phyloP scores from a whole-genome alignment of 2,888 invertebrate genomes.

The Perizoma affinitatum region DNA sequence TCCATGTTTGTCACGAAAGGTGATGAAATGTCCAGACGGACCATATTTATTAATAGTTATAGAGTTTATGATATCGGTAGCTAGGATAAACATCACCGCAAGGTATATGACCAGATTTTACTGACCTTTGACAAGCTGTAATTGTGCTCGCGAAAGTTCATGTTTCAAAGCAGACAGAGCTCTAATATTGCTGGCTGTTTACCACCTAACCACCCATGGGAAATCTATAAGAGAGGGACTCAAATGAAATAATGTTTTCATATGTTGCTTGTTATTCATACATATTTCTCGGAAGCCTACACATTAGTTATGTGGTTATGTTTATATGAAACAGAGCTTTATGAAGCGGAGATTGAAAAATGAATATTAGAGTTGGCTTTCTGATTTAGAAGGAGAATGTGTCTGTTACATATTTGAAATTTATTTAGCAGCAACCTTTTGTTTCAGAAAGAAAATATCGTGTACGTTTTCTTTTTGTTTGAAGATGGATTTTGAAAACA shows the following conservation, averaged over 20 bases:
- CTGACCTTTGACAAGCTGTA: constrained; percentile 29
- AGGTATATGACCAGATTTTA: constrained; percentile 32
- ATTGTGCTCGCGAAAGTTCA: constrained; percentile 14
- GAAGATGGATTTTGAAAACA: too few species aligned
- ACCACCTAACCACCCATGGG: constrained; percentile 44
- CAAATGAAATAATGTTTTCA: constrained; percentile 53
- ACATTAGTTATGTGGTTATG: constrained; percentile 28
- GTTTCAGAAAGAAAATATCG: too few species aligned
- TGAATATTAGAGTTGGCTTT: constrained; percentile 17
- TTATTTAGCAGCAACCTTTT: too few species aligned
- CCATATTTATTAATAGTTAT: constrained; percentile 39
- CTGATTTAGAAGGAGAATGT: background rate
- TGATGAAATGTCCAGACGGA: constrained; percentile 23
- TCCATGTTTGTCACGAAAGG: constrained; percentile 21
- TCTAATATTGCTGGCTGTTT: constrained; percentile 30
- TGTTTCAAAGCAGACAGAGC: constrained; percentile 23
- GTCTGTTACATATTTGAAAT: too few species aligned
- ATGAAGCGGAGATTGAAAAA: constrained; percentile 17
- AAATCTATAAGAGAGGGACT: constrained; percentile 53
- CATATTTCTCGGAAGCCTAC: constrained; percentile 35
- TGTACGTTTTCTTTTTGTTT: too few species aligned
- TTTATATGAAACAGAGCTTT: constrained; percentile 25
- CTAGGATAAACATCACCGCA: constrained; percentile 41
- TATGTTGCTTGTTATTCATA: constrained; percentile 45
- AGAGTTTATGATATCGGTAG: constrained; percentile 36